Conservation (phyloP, 2,797 vertebrate species). For the Enteromius afrohamiltoni region DNA sequence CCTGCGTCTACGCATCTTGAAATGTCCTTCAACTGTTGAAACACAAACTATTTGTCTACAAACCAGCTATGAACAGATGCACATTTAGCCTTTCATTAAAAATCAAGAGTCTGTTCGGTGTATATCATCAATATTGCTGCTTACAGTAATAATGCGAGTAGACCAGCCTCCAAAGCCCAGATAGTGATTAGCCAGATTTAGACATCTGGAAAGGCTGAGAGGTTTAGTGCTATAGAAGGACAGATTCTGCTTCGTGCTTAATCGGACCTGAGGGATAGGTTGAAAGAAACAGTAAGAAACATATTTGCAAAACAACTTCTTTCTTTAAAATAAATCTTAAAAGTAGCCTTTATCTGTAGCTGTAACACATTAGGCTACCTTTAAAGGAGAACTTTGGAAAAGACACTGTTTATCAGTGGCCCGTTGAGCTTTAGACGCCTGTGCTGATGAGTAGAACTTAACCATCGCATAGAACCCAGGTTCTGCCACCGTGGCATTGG, state of each 20-base stretch:
- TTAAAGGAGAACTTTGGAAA: conserved; percentile 78
- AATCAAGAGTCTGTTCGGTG: not conserved
- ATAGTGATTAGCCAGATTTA: conserved; percentile 85
- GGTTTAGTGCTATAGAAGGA: conserved; percentile 61
- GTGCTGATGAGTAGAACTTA: conserved; percentile 80
- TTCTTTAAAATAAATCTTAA: not conserved
- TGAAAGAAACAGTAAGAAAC: not conserved
- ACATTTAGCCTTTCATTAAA: not conserved
- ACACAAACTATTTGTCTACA: not conserved
- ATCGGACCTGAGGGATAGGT: conserved; percentile 73
- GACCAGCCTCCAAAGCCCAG: conserved; percentile 87
- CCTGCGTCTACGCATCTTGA: conserved; percentile 67
- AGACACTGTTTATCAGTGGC: conserved; percentile 69
- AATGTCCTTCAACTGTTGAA: conserved; percentile 81
- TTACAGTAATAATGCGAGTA: conserved; percentile 82
- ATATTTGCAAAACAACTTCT: not conserved
- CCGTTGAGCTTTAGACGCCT: conserved; percentile 77
- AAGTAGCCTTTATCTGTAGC: not conserved
- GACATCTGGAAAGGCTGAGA: conserved; percentile 80
- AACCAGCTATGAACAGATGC: not conserved
- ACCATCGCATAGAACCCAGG: conserved; percentile 80
- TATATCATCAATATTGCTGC: conserved; percentile 3
- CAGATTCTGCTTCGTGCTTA: conserved; percentile 76
- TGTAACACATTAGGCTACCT: conserved; percentile 68
- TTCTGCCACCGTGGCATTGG: conserved; percentile 70